Conservation (phyloP, 2,888 invertebrate genomes). For the Habroteleia sp. region DNA sequence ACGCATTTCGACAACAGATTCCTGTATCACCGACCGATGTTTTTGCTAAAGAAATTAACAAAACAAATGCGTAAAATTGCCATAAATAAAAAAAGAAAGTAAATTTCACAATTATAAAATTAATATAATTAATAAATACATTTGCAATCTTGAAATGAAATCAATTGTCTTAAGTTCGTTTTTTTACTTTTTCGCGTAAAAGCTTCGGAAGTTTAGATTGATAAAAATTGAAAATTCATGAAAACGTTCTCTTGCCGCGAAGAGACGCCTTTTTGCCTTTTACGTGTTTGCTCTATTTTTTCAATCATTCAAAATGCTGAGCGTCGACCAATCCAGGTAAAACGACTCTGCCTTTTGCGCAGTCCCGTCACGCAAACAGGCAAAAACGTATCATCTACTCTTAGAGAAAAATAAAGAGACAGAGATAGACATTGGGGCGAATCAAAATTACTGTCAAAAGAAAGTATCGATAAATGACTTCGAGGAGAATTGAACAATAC, state of each 20-base stretch:
- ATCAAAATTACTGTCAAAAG: slow-evolving; percentile 36
- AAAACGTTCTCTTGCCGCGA: slow-evolving; percentile 33
- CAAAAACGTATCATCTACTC: slow-evolving; percentile 64
- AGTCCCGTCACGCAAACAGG: slow-evolving; percentile 65
- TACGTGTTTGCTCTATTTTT: slow-evolving; percentile 44
- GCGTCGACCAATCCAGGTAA: slow-evolving; percentile 56
- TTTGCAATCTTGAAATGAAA: too few species aligned
- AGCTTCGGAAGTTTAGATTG: slow-evolving; percentile 40
- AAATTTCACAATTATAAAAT: too few species aligned
- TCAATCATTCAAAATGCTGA: slow-evolving; percentile 56
- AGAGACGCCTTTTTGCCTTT: slow-evolving; percentile 36
- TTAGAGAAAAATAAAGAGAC: slow-evolving; percentile 48
- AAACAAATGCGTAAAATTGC: too few species aligned
- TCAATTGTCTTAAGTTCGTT: slow-evolving; percentile 13
- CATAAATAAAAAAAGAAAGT: too few species aligned
- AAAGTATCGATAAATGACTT: slow-evolving; percentile 8
- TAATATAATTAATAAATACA: too few species aligned
- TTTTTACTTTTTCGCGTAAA: slow-evolving; percentile 11
- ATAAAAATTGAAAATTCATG: slow-evolving; percentile 63
- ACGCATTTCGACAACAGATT: slow-evolving; percentile 1
- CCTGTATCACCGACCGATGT: slow-evolving; percentile 17
- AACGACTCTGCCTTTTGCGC: slow-evolving; percentile 44
- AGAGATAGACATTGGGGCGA: slow-evolving; percentile 20
- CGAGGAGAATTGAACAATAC: too few species aligned
- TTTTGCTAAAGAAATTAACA: too few species aligned